Conservation (phyloP, 2,113 vertebrate genomes). For the Balaeniceps rex region DNA sequence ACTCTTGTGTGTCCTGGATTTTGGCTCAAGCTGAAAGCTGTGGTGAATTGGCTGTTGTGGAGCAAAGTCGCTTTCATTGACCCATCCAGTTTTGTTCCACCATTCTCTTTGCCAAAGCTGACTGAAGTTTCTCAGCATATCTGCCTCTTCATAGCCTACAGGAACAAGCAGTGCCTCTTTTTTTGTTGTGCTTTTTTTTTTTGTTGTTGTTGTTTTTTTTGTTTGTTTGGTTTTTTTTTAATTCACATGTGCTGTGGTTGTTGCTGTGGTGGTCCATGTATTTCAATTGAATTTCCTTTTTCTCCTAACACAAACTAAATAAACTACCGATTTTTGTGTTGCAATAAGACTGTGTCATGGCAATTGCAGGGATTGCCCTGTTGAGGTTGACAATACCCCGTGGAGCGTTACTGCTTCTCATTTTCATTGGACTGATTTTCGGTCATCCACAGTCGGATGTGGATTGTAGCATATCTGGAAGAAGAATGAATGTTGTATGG, state of each 20-base stretch:
- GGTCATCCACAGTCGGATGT: background rate
- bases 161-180: background rate
- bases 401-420: background rate
- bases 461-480: background rate
- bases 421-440: background rate
- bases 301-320: background rate
- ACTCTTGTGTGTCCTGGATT: background rate
- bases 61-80: background rate
- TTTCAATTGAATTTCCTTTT: background rate
- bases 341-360: background rate
- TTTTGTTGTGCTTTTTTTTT: too few species aligned
- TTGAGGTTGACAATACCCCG: background rate
- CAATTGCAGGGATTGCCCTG: background rate
- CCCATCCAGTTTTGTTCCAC: background rate
- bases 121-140: background rate
- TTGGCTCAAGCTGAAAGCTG: background rate
- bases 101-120: background rate
- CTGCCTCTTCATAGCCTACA: background rate
- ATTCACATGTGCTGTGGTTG: rapidly evolving
- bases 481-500: background rate
- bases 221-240: too few species aligned
- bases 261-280: background rate
- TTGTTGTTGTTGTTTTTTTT: too few species aligned
- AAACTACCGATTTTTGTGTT: background rate
- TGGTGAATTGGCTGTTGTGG: background rate